Evolutionary conservation across 2,113 vertebrate species (phyloP).

Genomic region (Odocoileus hemionus): DNA sequence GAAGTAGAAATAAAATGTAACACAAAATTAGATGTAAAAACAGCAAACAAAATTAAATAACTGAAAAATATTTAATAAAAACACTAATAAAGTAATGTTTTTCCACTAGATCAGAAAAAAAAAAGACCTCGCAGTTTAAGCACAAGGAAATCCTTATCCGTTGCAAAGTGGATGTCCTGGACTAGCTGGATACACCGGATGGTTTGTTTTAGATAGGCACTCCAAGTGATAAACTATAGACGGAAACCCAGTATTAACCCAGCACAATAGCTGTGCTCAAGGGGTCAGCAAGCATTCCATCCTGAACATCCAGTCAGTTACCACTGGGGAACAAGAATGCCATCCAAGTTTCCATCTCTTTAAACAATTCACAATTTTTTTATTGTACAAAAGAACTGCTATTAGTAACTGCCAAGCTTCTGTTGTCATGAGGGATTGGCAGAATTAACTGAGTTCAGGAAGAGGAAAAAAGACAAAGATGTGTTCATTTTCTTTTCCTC

Average conservation of each 20-base stretch:
- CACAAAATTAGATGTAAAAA: not conserved
- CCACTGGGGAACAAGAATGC: not conserved
- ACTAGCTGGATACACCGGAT: slow-evolving; percentile 50
- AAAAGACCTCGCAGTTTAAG: slow-evolving; percentile 10
- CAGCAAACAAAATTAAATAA: slow-evolving; percentile 20
- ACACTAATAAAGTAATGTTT: slow-evolving; percentile 13
- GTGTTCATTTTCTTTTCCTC: slow-evolving; percentile 11
- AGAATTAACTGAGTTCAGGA: slow-evolving; percentile 53
- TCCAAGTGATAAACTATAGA: slow-evolving; percentile 32
- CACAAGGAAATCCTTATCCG: slow-evolving; percentile 51
- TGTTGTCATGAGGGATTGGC: slow-evolving; percentile 43
- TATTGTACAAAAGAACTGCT: slow-evolving; percentile 33
- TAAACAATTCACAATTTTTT: slow-evolving; percentile 1
- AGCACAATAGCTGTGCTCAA: slow-evolving; percentile 77
- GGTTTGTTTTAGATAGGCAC: slow-evolving; percentile 66
- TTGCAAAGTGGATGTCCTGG: slow-evolving; percentile 49
- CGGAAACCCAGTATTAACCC: slow-evolving; percentile 75
- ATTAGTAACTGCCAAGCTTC: slow-evolving; percentile 32
- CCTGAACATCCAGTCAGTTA: slow-evolving; percentile 68
- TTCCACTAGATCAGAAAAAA: not conserved
- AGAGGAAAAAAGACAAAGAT: slow-evolving; percentile 71
- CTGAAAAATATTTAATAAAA: not conserved
- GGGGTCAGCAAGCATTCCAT: slow-evolving; percentile 82
- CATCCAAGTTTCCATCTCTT: slow-evolving; percentile 76
- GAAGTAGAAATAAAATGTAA: slow-evolving; percentile 16